Conservation (phyloP, 2,113 vertebrate genomes). For the Colistium nudipinnis region DNA sequence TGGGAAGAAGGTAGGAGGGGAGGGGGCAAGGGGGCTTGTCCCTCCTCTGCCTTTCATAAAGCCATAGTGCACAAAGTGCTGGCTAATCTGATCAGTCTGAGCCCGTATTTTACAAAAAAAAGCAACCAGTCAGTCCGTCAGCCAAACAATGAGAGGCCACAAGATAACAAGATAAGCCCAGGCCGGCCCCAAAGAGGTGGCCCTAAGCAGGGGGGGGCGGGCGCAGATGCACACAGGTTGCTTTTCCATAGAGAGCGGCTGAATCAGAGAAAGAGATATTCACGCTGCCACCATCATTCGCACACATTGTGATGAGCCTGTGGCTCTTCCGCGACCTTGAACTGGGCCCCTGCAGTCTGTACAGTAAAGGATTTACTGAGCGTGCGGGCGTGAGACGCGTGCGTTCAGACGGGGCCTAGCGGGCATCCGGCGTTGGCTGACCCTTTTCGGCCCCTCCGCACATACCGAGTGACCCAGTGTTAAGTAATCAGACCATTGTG, state of each 20-base stretch:
- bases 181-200: conserved; percentile 32
- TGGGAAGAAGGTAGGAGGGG: not conserved
- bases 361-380: conserved; percentile 8
- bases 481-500: conserved; percentile 34
- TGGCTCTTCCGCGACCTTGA: conserved; percentile 25
- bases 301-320: not conserved
- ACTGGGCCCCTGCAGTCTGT: not conserved
- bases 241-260: conserved; percentile 13
- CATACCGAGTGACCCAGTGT: conserved; percentile 9
- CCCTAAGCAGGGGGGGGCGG: conserved; percentile 11
- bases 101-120: conserved; percentile 56
- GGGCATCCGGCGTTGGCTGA: conserved; percentile 12
- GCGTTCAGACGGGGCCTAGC: conserved; percentile 18
- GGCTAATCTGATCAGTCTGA: conserved; percentile 62
- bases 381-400: not conserved
- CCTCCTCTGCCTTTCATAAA: conserved; percentile 35
- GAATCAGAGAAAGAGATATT: not conserved
- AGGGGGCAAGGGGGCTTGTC: conserved; percentile 8
- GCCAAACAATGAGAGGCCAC: conserved; percentile 55
- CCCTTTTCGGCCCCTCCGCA: conserved; percentile 2
- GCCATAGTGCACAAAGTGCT: conserved; percentile 45
- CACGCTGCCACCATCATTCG: not conserved
- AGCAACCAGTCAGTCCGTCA: conserved; percentile 61
- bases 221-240: conserved; percentile 13
- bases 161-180: conserved; percentile 57